Percentiles rank a stretch among this genome's conserved stretches.
Conservation (phyloP, 2,113 vertebrate genomes). For the Aspiorhynchus laticeps region DNA sequence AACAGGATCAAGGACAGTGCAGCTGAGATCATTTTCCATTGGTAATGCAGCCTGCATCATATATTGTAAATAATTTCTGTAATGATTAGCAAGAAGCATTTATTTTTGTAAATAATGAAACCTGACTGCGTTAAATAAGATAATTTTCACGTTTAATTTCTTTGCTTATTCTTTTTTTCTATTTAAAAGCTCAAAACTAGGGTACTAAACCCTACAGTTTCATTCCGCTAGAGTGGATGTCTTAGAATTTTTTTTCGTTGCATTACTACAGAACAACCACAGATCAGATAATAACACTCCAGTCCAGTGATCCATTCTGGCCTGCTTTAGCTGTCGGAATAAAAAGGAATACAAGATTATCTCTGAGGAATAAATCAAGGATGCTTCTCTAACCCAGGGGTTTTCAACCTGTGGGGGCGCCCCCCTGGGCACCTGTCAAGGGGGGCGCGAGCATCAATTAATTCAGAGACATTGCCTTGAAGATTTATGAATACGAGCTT, state of each 20-base stretch:
- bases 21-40: not conserved
- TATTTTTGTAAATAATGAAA: not conserved
- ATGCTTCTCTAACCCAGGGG: not conserved
- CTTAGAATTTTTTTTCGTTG: not conserved
- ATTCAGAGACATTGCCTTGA: no score
- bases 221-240: not conserved
- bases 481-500: no score
- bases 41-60: not conserved
- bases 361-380: slow-evolving; percentile 3
- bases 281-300: not conserved
- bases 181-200: not conserved
- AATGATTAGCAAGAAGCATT: not conserved
- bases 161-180: not conserved
- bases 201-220: not conserved
- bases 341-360: not conserved
- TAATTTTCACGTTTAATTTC: not conserved
- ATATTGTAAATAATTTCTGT: not conserved
- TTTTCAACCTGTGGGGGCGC: no score
- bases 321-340: not conserved
- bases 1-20: not conserved
- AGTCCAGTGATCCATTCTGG: not conserved
- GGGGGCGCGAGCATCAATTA: no score
- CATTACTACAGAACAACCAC: not conserved
- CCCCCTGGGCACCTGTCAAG: no score
- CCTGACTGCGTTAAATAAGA: not conserved